phyloP scores from a whole-genome alignment of 30 jellyfish, hydroid and myxozoan species.

The Aurelia sp. region DNA sequence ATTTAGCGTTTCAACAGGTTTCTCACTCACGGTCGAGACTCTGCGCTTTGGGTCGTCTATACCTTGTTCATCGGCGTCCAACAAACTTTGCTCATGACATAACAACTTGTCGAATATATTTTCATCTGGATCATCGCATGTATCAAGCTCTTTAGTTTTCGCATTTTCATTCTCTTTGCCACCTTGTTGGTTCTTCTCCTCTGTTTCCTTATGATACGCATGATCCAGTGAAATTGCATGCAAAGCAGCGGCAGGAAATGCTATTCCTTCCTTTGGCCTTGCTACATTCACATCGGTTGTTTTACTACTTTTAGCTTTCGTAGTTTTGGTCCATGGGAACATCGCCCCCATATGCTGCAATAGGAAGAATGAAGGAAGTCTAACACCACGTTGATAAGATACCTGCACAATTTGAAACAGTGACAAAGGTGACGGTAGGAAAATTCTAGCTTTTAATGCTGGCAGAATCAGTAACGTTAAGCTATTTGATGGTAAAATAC shows the following conservation, averaged over 20 bases:
- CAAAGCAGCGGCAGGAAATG: slow-evolving; percentile 17
- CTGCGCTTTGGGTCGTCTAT: neutral
- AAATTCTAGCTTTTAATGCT: no score
- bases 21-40: no score
- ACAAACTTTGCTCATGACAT: slow-evolving; percentile 35
- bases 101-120: slow-evolving; percentile 48
- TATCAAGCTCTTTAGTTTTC: neutral
- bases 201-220: slow-evolving; percentile 13
- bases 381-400: no score
- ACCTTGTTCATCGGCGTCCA: neutral
- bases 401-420: no score
- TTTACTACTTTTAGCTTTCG: neutral
- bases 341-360: slow-evolving; percentile 14
- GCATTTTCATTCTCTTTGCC: neutral
- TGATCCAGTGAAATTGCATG: slow-evolving; percentile 28
- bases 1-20: no score
- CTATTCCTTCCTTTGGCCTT: neutral
- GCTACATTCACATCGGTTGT: neutral
- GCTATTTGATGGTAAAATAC: no score
- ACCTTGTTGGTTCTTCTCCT: neutral
- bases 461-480: no score
- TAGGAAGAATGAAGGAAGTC: neutral
- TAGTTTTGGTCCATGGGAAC: slow-evolving; percentile 54
- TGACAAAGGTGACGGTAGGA: no score
- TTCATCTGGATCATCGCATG: slow-evolving; percentile 4